Base-by-base conservation (phyloP, 2,888 invertebrate genomes). In the Hylaea fasciaria region DNA sequence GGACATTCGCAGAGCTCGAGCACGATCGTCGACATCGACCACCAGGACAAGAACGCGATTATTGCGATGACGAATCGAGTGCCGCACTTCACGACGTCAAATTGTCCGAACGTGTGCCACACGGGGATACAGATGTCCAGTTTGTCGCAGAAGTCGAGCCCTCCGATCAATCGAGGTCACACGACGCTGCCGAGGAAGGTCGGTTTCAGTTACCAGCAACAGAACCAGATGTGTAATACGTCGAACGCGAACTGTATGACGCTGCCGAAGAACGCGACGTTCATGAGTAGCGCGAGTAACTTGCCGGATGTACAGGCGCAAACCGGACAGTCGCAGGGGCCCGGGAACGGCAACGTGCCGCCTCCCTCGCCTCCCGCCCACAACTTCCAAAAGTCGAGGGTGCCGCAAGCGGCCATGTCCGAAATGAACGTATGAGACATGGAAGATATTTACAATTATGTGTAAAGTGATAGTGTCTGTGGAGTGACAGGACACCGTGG, bases 401-500 rank as follows among this genome's bases (percentile, higher is more conserved):
- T 96, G 69, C 96, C 96, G 44, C 96, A 96, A 85, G 96, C 96
- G 61, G 96, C 96, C 14, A 96, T 97, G 93, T 96, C 96, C 66
- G 97, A 97, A 89, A 97, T 97, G 96, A 94, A 96, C 79, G 97
- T 97, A 95, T 97, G 97, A 97, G 93, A 93, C 70, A 92, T 91
- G 86, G 92, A 92, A 73, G 92, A 92, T 92, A 92, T 92, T 92
- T 92, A 92, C 90, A 92, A 92, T 89, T 92, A 92, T 91, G 92
- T 92, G 81, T 92, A 87, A 62, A 86, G 87, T 88, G 89, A 78
- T 78, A 70, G 69, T 76, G 58, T 66, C 69, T 61, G 70, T 71
- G 69, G 58, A 71, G 81, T 82, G 85, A 77, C 46, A 51, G 73
- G 77, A 82, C 79, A 78, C 77, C 53, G 53, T 55, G 82, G 77